A percentile compares a stretch with the other conserved stretches of the same genome.
phyloP scores from a whole-genome alignment of 1,140 invertebrate species.

The Yoshiicerus persimilis region DNA sequence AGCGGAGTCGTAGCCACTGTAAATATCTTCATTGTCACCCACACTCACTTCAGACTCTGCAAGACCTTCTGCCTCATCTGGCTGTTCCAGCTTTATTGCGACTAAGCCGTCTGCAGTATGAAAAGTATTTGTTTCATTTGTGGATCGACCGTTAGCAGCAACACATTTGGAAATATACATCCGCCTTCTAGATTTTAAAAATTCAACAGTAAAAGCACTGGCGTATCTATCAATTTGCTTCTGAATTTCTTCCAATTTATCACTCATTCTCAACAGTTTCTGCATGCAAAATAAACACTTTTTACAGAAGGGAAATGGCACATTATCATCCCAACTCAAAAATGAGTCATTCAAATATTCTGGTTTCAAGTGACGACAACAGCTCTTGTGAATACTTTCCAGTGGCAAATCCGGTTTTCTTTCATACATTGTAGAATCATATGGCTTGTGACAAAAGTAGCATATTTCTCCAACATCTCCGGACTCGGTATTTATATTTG shows the following conservation, averaged over 20 bases:
- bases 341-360: neutral
- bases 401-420: neutral
- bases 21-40: neutral
- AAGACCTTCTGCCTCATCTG: neutral
- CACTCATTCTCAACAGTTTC: neutral
- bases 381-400: neutral
- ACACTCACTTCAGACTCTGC: neutral
- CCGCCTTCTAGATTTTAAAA: neutral
- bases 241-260: neutral
- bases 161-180: neutral
- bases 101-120: too few species aligned
- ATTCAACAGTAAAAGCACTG: neutral
- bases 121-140: too few species aligned
- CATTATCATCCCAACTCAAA: neutral
- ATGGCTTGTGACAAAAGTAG: neutral
- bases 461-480: neutral
- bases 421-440: neutral
- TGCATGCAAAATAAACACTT: neutral
- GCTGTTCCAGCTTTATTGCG: neutral
- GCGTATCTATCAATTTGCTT: neutral
- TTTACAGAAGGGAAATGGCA: neutral
- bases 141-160: too few species aligned
- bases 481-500: neutral
- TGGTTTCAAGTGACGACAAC: neutral
- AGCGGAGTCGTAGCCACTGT: neutral